Conservation (phyloP, 1,140 invertebrate genomes). For the Drosophila erecta region DNA sequence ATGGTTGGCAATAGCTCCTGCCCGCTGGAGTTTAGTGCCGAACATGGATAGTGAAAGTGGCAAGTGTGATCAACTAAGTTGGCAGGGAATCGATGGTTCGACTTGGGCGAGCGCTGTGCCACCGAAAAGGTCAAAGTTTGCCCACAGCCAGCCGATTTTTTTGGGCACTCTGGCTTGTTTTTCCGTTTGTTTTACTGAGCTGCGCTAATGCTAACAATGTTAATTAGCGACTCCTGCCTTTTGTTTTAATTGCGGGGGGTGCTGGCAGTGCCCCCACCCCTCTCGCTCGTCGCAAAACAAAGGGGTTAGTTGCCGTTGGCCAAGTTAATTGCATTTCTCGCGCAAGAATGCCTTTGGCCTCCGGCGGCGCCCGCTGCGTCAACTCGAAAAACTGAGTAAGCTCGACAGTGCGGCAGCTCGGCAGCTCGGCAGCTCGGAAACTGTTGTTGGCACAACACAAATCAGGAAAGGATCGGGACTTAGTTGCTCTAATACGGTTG, state of each 20-base stretch:
- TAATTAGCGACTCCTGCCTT: conserved; percentile 58
- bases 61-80: no score
- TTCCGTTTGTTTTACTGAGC: conserved; percentile 19
- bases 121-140: conserved; percentile 43
- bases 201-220: conserved; percentile 53
- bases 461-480: conserved; percentile 41
- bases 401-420: conserved; percentile 21
- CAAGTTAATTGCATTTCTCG: conserved; percentile 74
- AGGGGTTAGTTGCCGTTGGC: conserved; percentile 36
- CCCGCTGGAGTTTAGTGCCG: no score
- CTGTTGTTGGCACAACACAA: conserved; percentile 81
- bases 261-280: neutral
- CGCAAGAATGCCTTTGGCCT: conserved; percentile 64
- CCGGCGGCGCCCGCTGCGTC: conserved; percentile 45
- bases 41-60: no score
- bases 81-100: conserved; percentile 30
- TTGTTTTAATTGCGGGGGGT: conserved; percentile 56
- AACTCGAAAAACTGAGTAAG: conserved; percentile 10
- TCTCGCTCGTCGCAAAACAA: neutral
- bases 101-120: neutral
- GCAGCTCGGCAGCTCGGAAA: conserved; percentile 35
- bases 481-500: conserved; percentile 68
- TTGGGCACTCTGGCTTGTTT: conserved; percentile 8
- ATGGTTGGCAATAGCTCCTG: no score
- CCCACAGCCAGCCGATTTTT: conserved; percentile 21